A percentile compares a stretch with the other conserved stretches of the same genome.
These are phyloP conservation scores for Drosophila barbarae DNA, from an alignment of 2,888 invertebrate species.

Conservation along the genomic window DNA sequence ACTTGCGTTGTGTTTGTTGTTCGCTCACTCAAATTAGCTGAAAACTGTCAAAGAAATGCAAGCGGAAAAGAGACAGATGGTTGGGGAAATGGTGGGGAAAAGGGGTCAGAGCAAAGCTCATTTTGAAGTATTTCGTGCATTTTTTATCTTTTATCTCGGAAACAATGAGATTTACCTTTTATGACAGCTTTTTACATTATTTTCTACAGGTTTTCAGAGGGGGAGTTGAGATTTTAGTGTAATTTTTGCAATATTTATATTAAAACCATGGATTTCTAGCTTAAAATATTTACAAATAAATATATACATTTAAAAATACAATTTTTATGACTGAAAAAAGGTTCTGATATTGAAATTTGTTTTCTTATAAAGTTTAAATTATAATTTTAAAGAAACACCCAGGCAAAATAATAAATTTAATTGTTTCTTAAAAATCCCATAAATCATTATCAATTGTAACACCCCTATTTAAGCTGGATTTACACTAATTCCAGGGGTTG, in stretches of 20 bases:
- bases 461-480: background rate
- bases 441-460: too few relatives aligned
- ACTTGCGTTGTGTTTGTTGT: slow-evolving; percentile 40
- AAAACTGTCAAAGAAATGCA: slow-evolving; percentile 68
- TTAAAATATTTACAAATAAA: too few relatives aligned
- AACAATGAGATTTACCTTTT: slow-evolving; percentile 29
- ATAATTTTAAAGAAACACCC: background rate
- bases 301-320: too few relatives aligned
- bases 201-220: slow-evolving; percentile 9
- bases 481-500: background rate
- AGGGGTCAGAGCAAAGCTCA: slow-evolving; percentile 1
- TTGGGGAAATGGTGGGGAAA: background rate
- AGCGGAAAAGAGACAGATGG: slow-evolving; percentile 12
- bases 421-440: too few relatives aligned
- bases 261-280: too few relatives aligned
- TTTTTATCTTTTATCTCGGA: slow-evolving; percentile 23
- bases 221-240: background rate
- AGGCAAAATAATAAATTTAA: too few relatives aligned
- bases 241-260: too few relatives aligned
- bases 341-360: background rate
- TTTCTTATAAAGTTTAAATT: background rate
- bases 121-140: slow-evolving; percentile 27
- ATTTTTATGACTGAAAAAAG: too few relatives aligned
- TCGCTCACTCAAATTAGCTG: slow-evolving; percentile 63
- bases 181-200: slow-evolving; percentile 18